These are phyloP conservation scores for Aplocera efformata DNA, from an alignment of 2,888 invertebrate species.

Conservation along the genomic window DNA sequence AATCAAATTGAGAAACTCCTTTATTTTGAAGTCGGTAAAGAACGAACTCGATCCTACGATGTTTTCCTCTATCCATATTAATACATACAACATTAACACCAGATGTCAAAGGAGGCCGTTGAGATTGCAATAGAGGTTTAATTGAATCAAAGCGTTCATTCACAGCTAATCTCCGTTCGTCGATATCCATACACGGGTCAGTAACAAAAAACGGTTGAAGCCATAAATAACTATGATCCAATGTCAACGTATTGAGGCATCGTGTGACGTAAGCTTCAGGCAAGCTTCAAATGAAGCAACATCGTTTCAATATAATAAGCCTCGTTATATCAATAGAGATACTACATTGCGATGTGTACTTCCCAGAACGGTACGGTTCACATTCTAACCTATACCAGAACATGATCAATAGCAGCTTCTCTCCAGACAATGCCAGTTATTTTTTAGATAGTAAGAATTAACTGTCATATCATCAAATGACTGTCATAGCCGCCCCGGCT, in stretches of 20 bases:
- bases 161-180: slow-evolving; percentile 52
- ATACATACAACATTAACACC: slow-evolving; percentile 16
- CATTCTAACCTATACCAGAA: too few relatives aligned
- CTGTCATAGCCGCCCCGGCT: too few relatives aligned
- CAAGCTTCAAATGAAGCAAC: slow-evolving; percentile 20
- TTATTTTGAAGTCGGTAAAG: too few relatives aligned
- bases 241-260: slow-evolving; percentile 56
- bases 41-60: background rate
- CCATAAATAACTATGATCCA: slow-evolving; percentile 74
- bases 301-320: slow-evolving; percentile 2
- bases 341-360: background rate
- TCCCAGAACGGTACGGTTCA: too few relatives aligned
- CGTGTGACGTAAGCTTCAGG: slow-evolving; percentile 38
- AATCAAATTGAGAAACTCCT: too few relatives aligned
- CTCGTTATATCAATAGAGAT: background rate
- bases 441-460: background rate
- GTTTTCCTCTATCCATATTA: slow-evolving; percentile 2
- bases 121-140: slow-evolving; percentile 35
- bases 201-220: slow-evolving; percentile 57
- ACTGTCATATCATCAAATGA: too few relatives aligned
- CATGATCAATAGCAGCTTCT: too few relatives aligned
- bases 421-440: background rate
- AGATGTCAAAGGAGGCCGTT: slow-evolving; percentile 23
- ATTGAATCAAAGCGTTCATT: slow-evolving; percentile 56
- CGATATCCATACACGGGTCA: slow-evolving; percentile 52